These are phyloP conservation scores for Drosophila fuyamai DNA, from an alignment of 1,140 invertebrate species.

Conservation along the genomic window DNA sequence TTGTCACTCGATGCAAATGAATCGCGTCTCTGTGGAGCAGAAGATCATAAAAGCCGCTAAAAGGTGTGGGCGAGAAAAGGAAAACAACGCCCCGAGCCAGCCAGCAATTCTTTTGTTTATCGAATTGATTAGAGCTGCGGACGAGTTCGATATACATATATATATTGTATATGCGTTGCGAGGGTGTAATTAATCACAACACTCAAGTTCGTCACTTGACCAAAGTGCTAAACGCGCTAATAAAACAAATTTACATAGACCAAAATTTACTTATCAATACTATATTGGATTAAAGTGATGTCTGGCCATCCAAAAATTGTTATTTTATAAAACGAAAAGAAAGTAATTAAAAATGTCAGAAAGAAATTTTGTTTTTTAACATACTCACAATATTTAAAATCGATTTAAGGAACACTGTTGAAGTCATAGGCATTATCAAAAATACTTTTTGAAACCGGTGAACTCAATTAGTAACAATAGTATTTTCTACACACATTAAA, in stretches of 20 bases:
- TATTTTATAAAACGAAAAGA: not conserved
- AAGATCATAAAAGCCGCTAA: slow-evolving; percentile 79
- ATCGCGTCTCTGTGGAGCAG: slow-evolving; percentile 77
- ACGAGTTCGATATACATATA: slow-evolving; percentile 25
- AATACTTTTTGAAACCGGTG: no score
- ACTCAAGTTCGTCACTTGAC: slow-evolving; percentile 42
- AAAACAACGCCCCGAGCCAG: slow-evolving; percentile 42
- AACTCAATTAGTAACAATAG: no score
- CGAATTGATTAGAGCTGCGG: slow-evolving; percentile 70
- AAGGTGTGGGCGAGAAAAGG: slow-evolving; percentile 75
- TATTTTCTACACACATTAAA: no score
- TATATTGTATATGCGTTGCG: slow-evolving; percentile 22
- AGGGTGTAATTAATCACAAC: slow-evolving; percentile 67
- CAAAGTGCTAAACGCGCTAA: slow-evolving; percentile 56
- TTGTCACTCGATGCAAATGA: slow-evolving; percentile 64
- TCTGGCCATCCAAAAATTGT: no score
- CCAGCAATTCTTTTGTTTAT: slow-evolving; percentile 58
- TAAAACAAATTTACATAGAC: slow-evolving; percentile 50
- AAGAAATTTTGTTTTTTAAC: no score
- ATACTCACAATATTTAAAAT: no score
- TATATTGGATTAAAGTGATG: not conserved
- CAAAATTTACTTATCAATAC: not conserved
- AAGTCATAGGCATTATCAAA: no score
- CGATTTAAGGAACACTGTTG: no score
- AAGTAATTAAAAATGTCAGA: not conserved